Evolutionary conservation across 2,797 vertebrate genomes (phyloP).

Genomic region (Enoplosus armatus): DNA sequence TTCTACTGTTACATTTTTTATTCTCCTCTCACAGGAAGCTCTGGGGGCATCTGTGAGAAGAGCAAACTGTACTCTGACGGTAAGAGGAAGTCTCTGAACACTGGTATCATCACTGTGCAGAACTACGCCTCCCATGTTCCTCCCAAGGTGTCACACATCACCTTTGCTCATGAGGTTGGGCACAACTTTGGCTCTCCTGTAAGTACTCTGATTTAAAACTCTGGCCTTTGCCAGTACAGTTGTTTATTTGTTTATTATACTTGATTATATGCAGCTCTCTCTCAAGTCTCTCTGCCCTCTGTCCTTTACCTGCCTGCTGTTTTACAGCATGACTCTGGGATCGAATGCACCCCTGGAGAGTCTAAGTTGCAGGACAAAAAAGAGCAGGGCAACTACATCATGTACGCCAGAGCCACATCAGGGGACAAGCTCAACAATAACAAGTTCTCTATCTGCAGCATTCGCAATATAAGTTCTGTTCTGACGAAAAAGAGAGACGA

Average conservation of each 20-base stretch:
- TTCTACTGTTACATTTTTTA: neutral
- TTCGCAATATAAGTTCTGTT: conserved; percentile 95
- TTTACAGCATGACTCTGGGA: conserved; percentile 95
- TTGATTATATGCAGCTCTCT: conserved; percentile 11
- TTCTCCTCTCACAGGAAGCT: conserved; percentile 87
- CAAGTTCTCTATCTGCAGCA: conserved; percentile 95
- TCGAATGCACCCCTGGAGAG: conserved; percentile 95
- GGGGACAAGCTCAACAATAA: conserved; percentile 98
- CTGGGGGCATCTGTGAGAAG: conserved; percentile 97
- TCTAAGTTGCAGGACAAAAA: conserved; percentile 90
- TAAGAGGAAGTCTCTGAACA: conserved; percentile 97
- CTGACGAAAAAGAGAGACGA: conserved; percentile 90
- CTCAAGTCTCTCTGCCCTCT: neutral
- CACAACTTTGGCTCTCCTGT: conserved; percentile 99
- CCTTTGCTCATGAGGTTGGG: conserved; percentile 97
- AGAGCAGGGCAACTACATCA: conserved; percentile 96
- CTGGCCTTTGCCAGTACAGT: neutral
- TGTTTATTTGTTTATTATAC: too few species aligned
- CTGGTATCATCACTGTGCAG: conserved; percentile 99
- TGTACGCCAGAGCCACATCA: conserved; percentile 98
- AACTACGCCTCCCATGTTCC: conserved; percentile 97
- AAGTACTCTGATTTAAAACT: conserved; percentile 77
- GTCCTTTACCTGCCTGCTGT: conserved; percentile 13
- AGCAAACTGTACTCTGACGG: conserved; percentile 94
- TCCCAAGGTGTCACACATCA: conserved; percentile 98